phyloP scores from a whole-genome alignment of 2,797 vertebrate genomes.

The Xiphophorus birchmanni region DNA sequence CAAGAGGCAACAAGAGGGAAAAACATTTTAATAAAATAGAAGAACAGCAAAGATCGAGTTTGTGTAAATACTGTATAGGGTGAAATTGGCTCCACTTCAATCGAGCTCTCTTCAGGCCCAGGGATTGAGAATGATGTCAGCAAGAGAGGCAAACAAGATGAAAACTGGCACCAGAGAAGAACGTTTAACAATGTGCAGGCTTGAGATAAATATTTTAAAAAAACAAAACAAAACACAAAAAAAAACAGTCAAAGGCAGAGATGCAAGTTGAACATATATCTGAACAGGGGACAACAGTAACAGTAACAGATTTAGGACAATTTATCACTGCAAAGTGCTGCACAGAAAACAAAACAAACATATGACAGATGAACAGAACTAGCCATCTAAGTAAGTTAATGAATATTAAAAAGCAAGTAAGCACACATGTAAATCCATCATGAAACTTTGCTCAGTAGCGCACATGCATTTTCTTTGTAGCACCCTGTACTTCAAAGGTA shows the following conservation, averaged over 20 bases:
- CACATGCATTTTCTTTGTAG: constrained; percentile 28
- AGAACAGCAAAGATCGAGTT: constrained; percentile 49
- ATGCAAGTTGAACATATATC: constrained; percentile 65
- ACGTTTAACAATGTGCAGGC: constrained; percentile 66
- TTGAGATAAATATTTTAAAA: constrained; percentile 74
- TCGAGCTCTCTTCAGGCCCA: constrained; percentile 71
- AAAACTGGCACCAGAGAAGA: constrained; percentile 55
- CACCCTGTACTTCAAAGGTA: constrained; percentile 29
- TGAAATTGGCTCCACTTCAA: constrained; percentile 80
- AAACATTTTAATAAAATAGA: background rate
- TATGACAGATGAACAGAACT: constrained; percentile 2
- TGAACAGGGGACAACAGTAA: constrained; percentile 59
- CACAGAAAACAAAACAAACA: constrained; percentile 33
- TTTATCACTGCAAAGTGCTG: constrained; percentile 26
- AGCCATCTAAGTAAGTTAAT: background rate
- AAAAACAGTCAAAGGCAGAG: constrained; percentile 61
- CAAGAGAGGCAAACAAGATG: constrained; percentile 63
- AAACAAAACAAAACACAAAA: background rate
- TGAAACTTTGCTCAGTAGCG: constrained; percentile 17
- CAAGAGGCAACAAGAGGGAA: constrained; percentile 6
- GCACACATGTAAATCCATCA: constrained; percentile 20
- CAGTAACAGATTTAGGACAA: constrained; percentile 60
- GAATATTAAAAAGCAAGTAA: constrained; percentile 21
- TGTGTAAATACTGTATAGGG: constrained; percentile 73
- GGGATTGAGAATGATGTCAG: constrained; percentile 69